phyloP scores from a whole-genome alignment of 2,888 invertebrate species.

The Diabrotica balteata region DNA sequence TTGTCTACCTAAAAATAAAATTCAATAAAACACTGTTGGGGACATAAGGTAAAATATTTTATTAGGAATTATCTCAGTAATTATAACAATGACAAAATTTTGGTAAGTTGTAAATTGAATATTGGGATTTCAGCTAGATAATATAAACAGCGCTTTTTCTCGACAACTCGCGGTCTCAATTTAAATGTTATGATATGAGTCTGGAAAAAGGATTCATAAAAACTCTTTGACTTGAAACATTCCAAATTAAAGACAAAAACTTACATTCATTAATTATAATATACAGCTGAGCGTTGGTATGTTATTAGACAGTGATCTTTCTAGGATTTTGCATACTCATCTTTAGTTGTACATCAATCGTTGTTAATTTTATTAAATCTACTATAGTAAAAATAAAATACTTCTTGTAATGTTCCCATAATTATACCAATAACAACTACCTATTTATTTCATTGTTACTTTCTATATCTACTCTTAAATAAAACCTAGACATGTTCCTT shows the following conservation, averaged over 20 bases:
- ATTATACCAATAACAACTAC: too few relatives aligned
- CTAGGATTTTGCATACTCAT: too few relatives aligned
- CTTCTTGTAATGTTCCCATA: too few relatives aligned
- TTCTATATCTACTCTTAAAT: too few relatives aligned
- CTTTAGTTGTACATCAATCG: too few relatives aligned
- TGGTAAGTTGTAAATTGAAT: constrained; percentile 46
- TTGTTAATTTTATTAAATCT: too few relatives aligned
- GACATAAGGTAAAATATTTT: constrained; percentile 38
- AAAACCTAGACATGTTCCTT: too few relatives aligned
- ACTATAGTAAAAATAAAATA: too few relatives aligned
- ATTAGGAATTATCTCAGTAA: constrained; percentile 50
- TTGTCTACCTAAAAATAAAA: too few relatives aligned
- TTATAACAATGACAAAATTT: constrained; percentile 54
- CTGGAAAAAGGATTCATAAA: constrained; percentile 40
- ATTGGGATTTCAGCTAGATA: constrained; percentile 45
- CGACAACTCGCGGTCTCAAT: constrained; percentile 22
- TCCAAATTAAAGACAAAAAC: constrained; percentile 39
- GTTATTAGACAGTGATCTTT: constrained; percentile 6
- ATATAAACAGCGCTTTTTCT: constrained; percentile 42
- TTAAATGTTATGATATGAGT: constrained; percentile 48
- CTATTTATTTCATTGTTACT: too few relatives aligned
- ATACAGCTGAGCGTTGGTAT: constrained; percentile 13
- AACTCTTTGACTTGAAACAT: constrained; percentile 8
- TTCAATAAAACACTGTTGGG: too few relatives aligned
- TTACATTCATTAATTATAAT: constrained; percentile 30